Evolutionary conservation across 2,113 vertebrate species (phyloP).

Genomic region (Oceanites oceanicus): DNA sequence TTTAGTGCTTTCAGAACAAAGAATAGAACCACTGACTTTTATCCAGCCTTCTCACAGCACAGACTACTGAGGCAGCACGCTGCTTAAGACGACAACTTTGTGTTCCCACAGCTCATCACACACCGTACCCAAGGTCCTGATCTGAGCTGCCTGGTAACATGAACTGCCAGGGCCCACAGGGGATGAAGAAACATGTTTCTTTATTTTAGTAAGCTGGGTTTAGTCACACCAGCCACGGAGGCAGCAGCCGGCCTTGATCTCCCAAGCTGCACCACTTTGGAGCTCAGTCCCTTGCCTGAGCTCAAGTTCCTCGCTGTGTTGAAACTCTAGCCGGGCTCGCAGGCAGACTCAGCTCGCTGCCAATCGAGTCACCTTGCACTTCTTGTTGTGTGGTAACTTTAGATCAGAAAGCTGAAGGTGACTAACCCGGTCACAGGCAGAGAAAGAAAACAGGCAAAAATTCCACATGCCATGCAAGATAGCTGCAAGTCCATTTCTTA

Average conservation of each 20-base stretch:
- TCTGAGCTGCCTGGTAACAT: background rate
- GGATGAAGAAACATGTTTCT: background rate
- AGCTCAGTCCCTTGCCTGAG: background rate
- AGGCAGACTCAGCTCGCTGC: background rate
- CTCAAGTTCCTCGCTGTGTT: background rate
- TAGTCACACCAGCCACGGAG: background rate
- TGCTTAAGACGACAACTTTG: background rate
- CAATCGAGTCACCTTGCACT: background rate
- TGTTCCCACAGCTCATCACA: background rate
- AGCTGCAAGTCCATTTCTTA: background rate
- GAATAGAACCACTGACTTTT: background rate
- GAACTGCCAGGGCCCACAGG: fast-evolving
- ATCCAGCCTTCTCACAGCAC: background rate
- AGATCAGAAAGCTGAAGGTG: background rate
- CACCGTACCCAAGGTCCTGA: background rate
- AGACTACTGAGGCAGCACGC: fast-evolving
- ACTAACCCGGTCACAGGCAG: background rate
- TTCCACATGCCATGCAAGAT: fast-evolving
- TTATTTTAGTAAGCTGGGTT: background rate
- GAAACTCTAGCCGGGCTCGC: background rate
- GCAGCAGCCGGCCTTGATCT: background rate
- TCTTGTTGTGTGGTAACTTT: background rate
- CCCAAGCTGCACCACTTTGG: background rate
- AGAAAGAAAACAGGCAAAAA: background rate
- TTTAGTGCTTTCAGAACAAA: background rate